Percentiles rank a stretch among this genome's conserved stretches.
Conservation (phyloP, 2,797 vertebrate species). For the Arrhamphus sclerolepis region DNA sequence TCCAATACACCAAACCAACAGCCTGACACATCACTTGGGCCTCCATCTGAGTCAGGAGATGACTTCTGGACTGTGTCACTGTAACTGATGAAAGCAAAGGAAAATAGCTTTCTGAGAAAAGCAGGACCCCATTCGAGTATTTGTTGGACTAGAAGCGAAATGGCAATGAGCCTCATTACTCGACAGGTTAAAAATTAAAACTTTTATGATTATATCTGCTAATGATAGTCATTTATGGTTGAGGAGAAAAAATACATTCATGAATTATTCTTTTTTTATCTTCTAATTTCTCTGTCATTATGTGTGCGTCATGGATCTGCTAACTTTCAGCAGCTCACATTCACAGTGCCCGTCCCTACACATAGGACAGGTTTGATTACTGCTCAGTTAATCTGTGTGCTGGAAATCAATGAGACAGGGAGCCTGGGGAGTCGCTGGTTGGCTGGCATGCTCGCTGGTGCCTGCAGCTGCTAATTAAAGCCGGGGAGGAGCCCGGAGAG, state of each 20-base stretch:
- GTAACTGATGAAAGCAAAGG: slow-evolving; percentile 15
- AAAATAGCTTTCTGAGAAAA: background rate
- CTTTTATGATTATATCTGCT: background rate
- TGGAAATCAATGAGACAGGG: slow-evolving; percentile 64
- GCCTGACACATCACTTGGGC: slow-evolving; percentile 20
- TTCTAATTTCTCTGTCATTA: slow-evolving; percentile 10
- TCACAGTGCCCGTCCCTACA: slow-evolving; percentile 34
- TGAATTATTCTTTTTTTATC: background rate
- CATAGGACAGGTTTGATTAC: slow-evolving; percentile 55
- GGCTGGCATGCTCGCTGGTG: slow-evolving; percentile 36
- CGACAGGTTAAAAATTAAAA: background rate
- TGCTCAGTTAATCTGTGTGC: slow-evolving; percentile 42
- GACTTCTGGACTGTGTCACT: slow-evolving; percentile 3
- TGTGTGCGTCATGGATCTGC: slow-evolving; percentile 11
- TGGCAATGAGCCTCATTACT: background rate
- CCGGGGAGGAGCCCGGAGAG: slow-evolving; percentile 28
- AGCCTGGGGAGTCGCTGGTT: slow-evolving; percentile 46
- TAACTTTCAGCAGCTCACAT: slow-evolving; percentile 14
- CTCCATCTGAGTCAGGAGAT: slow-evolving; percentile 36
- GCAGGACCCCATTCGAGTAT: no score
- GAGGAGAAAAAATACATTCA: background rate
- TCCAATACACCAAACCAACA: slow-evolving; percentile 34
- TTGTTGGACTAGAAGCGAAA: no score
- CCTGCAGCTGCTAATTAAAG: slow-evolving; percentile 67
- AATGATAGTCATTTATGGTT: slow-evolving; percentile 7